Evolutionary conservation across 1,140 invertebrate genomes (phyloP), one percentile per base, ranked within the genome.

Genomic region (Dendroctonus ponderosae): DNA sequence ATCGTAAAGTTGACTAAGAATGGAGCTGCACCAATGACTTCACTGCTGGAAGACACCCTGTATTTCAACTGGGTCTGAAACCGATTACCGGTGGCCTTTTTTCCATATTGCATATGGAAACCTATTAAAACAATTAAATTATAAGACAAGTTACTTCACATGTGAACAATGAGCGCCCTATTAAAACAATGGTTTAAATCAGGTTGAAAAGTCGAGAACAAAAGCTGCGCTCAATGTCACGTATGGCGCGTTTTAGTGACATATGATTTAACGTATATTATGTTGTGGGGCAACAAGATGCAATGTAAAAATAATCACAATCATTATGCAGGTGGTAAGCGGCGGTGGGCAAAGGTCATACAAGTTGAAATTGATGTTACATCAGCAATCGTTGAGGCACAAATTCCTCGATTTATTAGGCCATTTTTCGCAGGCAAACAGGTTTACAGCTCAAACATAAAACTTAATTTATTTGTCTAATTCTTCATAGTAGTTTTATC

Each of bases 191-290:
- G 46, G 46, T 14, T 48, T 11, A 14, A 48, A 48, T 14, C 46
- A 48, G 46, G 46, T 48, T 48, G 46, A 48, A 48, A 48, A 48
- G 46, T 48, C 11, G 46, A 48, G 46, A 48, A 48, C 46, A 48
- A 48, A 48, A 48, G 46, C 46, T 14, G 46, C 46, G 46, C 46
- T 48, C 46, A 48, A 48, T 48, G 46, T 48, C 46, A 48, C 46
- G 46, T 48, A n/a, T 48, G 46, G 46, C 14, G 46, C 15, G 12
- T 41, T 37, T 56, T 56, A 51, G 50, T 51, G 50, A 51, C 50
- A 51, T 51, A 51, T 51, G 50, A 51, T 51, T 51, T 51, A 51
- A 26, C 50, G 50, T 51, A 51, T 51, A 51, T 51, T 51, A 51
- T 51, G 15, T 9, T 51, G 50, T 51, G 50, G 7, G 11, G 50